phyloP scores from a whole-genome alignment of 2,113 vertebrate species.

The Phrynocephalus versicolor region DNA sequence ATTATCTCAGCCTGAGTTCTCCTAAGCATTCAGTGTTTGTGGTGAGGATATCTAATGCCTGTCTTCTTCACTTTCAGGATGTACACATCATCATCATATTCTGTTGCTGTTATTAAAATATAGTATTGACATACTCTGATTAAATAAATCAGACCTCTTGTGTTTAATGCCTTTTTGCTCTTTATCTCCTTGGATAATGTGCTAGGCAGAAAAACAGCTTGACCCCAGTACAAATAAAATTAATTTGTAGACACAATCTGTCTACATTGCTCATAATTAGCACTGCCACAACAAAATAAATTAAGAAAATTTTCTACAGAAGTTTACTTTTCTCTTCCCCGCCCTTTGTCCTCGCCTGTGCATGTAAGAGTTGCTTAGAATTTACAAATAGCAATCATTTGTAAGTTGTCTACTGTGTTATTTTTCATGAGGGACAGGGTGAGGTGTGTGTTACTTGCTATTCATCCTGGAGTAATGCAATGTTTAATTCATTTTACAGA shows the following conservation, averaged over 20 bases:
- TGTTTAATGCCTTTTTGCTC: background rate
- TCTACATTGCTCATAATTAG: background rate
- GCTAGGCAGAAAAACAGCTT: background rate
- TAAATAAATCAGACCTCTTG: background rate
- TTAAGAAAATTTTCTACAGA: background rate
- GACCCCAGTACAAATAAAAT: background rate
- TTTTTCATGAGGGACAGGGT: conserved; percentile 7
- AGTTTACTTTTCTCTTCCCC: background rate
- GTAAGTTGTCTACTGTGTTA: conserved; percentile 11
- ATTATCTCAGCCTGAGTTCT: background rate
- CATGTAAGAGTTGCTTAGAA: conserved; percentile 1
- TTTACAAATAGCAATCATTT: conserved; percentile 16
- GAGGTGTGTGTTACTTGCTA: conserved; percentile 14
- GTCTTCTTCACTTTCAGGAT: background rate
- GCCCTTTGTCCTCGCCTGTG: background rate
- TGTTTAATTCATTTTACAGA: conserved; percentile 29
- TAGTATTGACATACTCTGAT: background rate
- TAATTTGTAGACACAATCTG: background rate
- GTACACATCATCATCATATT: background rate
- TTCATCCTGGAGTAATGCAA: conserved; percentile 6
- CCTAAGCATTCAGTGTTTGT: background rate
- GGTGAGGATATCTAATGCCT: background rate
- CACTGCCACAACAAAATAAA: background rate
- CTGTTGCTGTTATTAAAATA: background rate
- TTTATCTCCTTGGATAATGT: background rate